phyloP scores from a whole-genome alignment of 2,113 vertebrate species.

The Sterna hirundo region DNA sequence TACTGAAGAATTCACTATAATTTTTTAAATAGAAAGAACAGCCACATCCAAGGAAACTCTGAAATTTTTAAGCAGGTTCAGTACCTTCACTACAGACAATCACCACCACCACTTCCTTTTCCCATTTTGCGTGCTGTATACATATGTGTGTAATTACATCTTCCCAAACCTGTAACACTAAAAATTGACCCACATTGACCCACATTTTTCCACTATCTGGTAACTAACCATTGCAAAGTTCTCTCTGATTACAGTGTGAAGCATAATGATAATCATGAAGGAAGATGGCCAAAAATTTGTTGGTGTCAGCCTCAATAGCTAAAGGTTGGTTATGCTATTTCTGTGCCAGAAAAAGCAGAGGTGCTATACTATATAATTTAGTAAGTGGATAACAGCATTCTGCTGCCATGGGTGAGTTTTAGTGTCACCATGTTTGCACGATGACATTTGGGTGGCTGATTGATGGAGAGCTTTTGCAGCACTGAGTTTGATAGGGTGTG shows the following conservation, averaged over 20 bases:
- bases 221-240: slow-evolving; percentile 3
- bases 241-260: not conserved
- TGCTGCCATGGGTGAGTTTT: not conserved
- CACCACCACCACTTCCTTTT: not conserved
- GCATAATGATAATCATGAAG: not conserved
- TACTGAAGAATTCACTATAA: not conserved
- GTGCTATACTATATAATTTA: not conserved
- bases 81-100: not conserved
- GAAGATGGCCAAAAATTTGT: not conserved
- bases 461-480: not conserved
- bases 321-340: not conserved
- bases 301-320: not conserved
- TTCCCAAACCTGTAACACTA: not conserved
- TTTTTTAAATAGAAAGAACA: not conserved
- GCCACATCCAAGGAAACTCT: not conserved
- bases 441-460: not conserved
- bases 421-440: not conserved
- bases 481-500: not conserved
- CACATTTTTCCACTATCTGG: not conserved
- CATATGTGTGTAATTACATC: not conserved
- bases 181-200: not conserved
- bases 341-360: not conserved
- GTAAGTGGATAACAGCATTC: not conserved
- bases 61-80: not conserved
- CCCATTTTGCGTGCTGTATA: not conserved